Percentiles rank a stretch among this genome's conserved stretches.
These are phyloP conservation scores for Papilio demoleus DNA, from an alignment of 2,888 invertebrate genomes.

Conservation along the genomic window DNA sequence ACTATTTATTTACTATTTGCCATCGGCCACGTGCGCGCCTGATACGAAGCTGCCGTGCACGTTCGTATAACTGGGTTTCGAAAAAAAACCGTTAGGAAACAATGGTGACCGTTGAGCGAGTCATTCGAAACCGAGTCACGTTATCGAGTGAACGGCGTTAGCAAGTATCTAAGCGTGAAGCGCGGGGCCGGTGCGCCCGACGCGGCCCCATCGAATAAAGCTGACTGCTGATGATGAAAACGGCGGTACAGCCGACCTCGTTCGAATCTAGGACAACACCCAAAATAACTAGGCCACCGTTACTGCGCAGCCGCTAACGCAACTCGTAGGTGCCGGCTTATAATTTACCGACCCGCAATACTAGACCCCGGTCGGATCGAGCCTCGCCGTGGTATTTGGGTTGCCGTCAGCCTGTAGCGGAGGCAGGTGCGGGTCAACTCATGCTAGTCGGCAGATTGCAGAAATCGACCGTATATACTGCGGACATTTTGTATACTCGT, in stretches of 20 bases:
- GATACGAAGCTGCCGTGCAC: conserved; percentile 17
- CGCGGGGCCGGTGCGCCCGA: conserved; percentile 69
- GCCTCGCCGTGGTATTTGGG: conserved; percentile 11
- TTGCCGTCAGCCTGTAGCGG: conserved; percentile 18
- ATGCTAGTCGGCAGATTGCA: conserved; percentile 55
- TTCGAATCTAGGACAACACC: conserved; percentile 77
- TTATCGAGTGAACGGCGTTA: conserved; percentile 52
- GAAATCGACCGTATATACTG: conserved; percentile 66
- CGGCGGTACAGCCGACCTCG: conserved; percentile 73
- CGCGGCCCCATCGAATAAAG: conserved; percentile 77
- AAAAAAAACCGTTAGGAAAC: conserved; percentile 48
- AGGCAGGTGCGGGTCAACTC: conserved; percentile 49
- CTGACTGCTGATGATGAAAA: conserved; percentile 75
- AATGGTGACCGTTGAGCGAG: conserved; percentile 44
- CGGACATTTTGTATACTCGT: conserved; percentile 55
- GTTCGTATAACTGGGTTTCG: conserved; percentile 41
- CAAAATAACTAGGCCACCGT: conserved; percentile 81
- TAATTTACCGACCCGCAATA: conserved; percentile 53
- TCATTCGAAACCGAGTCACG: conserved; percentile 51
- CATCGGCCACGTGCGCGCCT: conserved; percentile 27
- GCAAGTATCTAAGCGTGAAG: conserved; percentile 59
- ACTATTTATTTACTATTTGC: conserved; percentile 25
- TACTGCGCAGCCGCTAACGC: conserved; percentile 76
- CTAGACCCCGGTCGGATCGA: conserved; percentile 51
- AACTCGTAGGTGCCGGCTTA: conserved; percentile 60